Base-by-base conservation (phyloP, 2,797 vertebrate species). In the Netta rufina region DNA sequence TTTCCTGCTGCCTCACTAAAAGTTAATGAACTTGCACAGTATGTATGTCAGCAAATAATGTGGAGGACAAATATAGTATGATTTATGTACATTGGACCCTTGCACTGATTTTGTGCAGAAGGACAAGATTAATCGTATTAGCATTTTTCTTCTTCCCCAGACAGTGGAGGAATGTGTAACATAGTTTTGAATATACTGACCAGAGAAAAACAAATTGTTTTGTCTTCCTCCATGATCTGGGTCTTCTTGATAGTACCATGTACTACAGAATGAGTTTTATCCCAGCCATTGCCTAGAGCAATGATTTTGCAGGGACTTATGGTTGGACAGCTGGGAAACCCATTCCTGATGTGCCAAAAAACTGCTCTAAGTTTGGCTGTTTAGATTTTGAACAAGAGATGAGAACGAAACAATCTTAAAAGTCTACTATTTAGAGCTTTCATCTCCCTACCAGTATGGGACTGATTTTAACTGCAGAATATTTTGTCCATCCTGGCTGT, bases 41-140 rank as follows among this genome's bases (percentile, higher is more conserved):
- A 22, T 70, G 27, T 65, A 32, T 91, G 54, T 92, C 87, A 78
- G 84, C 69, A 94, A 87, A 95, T 71, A 93, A 86, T 53, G 77
- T 83, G 51, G 41, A 84, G 70, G 73, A 62, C 33, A 84, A 86
- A 69, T 74, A 87, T 5, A 87, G 21, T 1, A 60, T 9, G 30
- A 89, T 56, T 93, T 71, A 77, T 64, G 61, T 2, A 4, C 45
- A 33, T 17, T 85, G 32, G 61, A 85, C 36, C 20, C 66, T 92
- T 74, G 49, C 27, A 70, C 58, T 91, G 32, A 5, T 77, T 89
- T 91, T 92, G 41, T 28, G 82, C 36, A 56, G 25, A 13, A 92
- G 33, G 41, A 70, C 16, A 83, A 72, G 54, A 64, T 22, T 25
- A 71, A 89, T 58, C 27, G 38, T n/a, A 53, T 19, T 27, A 82